Percentiles rank a stretch among this genome's conserved stretches.
These are phyloP conservation scores for Andrena fulva DNA, from an alignment of 2,888 invertebrate species.

Conservation along the genomic window DNA sequence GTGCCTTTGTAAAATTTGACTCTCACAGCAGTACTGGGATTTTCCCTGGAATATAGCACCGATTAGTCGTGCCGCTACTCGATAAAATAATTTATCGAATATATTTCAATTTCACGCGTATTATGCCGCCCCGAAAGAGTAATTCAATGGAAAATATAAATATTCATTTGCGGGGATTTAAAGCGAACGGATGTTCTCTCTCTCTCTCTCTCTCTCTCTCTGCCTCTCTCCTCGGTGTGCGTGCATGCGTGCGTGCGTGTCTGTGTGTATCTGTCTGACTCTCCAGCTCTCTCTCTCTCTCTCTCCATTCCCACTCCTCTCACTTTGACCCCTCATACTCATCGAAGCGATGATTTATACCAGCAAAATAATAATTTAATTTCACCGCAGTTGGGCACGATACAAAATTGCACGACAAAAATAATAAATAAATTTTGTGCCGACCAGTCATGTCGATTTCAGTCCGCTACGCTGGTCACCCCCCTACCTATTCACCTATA, in stretches of 20 bases:
- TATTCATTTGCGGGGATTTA: conserved; percentile 83
- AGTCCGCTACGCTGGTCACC: conserved; percentile 69
- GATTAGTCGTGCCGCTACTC: conserved; percentile 82
- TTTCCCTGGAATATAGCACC: conserved; percentile 77
- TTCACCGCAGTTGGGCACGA: conserved; percentile 83
- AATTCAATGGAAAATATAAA: conserved; percentile 85
- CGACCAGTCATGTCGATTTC: conserved; percentile 81
- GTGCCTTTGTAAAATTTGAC: conserved; percentile 62
- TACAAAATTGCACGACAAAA: conserved; percentile 84
- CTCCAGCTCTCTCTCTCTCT: conserved; percentile 43
- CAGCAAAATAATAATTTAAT: conserved; percentile 85
- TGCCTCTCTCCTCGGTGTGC: conserved; percentile 8
- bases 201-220: conserved; percentile 35
- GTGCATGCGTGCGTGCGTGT: not conserved
- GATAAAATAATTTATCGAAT: conserved; percentile 84
- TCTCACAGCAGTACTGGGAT: conserved; percentile 60
- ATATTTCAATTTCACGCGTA: conserved; percentile 84
- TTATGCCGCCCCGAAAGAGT: conserved; percentile 83
- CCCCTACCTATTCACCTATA: conserved; percentile 61
- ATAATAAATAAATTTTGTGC: conserved; percentile 84
- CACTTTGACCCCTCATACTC: conserved; percentile 59
- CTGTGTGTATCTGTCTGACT: not conserved
- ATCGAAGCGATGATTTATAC: conserved; percentile 81
- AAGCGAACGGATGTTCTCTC: conserved; percentile 76
- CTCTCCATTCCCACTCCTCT: conserved; percentile 5